Evolutionary conservation across 92 coral and sea anemone genomes (phyloP).

Genomic region (Palythoa caribaeorum): DNA sequence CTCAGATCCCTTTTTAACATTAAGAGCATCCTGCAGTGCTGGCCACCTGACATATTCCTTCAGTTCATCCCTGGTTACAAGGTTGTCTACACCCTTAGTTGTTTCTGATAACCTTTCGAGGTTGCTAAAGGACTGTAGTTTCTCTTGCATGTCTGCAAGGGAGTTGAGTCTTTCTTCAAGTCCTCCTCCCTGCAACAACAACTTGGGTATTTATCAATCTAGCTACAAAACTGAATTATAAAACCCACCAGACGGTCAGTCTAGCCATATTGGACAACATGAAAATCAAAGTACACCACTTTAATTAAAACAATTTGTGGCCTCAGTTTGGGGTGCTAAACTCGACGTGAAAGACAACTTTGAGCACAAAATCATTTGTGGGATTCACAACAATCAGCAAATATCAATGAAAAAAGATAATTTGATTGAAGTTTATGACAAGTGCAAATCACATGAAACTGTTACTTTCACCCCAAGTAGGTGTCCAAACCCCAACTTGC

Average conservation of each 20-base stretch:
- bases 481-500: too few species aligned
- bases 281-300: too few species aligned
- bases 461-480: too few species aligned
- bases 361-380: too few species aligned
- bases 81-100: conserved; percentile 37
- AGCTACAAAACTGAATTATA: background rate
- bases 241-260: background rate
- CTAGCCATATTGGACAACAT: too few species aligned
- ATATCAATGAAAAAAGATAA: too few species aligned
- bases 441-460: too few species aligned
- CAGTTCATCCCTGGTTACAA: conserved; percentile 85
- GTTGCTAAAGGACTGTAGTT: background rate
- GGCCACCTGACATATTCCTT: conserved; percentile 91
- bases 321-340: too few species aligned
- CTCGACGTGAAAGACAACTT: too few species aligned
- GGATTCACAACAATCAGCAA: too few species aligned
- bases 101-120: conserved; percentile 8
- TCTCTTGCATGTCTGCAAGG: conserved; percentile 1
- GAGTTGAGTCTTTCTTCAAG: conserved; percentile 18
- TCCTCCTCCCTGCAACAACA: conserved; percentile 4
- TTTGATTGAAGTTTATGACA: too few species aligned
- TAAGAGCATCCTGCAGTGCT: conserved; percentile 93
- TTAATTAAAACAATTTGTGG: too few species aligned
- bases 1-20: conserved; percentile 66
- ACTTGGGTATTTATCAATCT: background rate